A percentile compares a stretch with the other conserved stretches of the same genome.
Evolutionary conservation across 2,797 vertebrate genomes (phyloP).

Genomic region (Gephyroberyx darwinii): DNA sequence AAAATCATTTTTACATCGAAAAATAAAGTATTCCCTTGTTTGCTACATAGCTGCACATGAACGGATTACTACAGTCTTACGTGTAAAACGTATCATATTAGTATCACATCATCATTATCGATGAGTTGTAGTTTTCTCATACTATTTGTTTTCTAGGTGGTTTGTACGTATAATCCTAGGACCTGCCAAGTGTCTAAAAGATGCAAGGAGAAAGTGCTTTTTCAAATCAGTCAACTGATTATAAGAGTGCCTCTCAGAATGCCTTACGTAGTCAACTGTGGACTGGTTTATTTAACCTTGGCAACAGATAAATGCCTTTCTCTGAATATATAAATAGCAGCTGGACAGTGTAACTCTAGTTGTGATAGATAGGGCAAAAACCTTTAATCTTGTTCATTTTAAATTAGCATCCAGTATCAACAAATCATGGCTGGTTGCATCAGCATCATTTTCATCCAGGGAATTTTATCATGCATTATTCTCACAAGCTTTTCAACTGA

Average conservation of each 20-base stretch:
- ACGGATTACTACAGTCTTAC: no score
- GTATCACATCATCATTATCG: background rate
- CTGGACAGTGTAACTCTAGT: background rate
- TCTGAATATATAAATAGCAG: conserved; percentile 37
- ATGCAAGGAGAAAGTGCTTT: background rate
- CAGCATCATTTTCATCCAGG: background rate
- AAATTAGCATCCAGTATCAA: background rate
- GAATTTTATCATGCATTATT: conserved; percentile 22
- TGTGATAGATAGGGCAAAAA: background rate
- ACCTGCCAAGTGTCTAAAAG: conserved; percentile 16
- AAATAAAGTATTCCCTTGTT: no score
- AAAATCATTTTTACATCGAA: no score
- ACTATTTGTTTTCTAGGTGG: background rate
- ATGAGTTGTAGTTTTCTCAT: no score
- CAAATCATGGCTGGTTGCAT: conserved; percentile 41
- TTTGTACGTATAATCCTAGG: background rate
- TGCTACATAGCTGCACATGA: no score
- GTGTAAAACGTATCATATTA: background rate
- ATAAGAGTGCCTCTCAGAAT: conserved; percentile 31
- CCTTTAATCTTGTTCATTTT: background rate
- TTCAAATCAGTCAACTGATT: conserved; percentile 34
- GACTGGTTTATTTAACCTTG: conserved; percentile 44
- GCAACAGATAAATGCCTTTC: background rate
- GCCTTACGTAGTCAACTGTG: conserved; percentile 32
- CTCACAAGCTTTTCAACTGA: conserved; percentile 22